Evolutionary conservation across 2,888 invertebrate species (phyloP).

Genomic region (Onthophagus sagittarius): DNA sequence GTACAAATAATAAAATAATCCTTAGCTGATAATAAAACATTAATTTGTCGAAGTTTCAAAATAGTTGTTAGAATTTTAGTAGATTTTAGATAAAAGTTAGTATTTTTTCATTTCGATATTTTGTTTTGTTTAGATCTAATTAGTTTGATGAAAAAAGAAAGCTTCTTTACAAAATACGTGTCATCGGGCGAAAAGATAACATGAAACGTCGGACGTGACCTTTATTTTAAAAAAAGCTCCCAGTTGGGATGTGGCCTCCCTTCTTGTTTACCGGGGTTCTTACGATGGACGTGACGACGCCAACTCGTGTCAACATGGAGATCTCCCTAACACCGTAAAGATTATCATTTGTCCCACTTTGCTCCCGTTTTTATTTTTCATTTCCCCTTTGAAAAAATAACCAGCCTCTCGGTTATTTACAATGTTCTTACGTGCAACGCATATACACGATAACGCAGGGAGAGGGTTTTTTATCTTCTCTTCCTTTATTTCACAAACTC

Average conservation of each 20-base stretch:
- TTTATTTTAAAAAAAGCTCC: background rate
- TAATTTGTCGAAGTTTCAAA: too few species aligned
- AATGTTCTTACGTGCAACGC: background rate
- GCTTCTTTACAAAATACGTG: background rate
- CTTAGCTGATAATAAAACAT: too few species aligned
- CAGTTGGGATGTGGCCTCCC: background rate
- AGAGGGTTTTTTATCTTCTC: background rate
- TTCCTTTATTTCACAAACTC: background rate
- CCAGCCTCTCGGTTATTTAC: background rate
- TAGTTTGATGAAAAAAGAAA: background rate
- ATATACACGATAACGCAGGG: background rate
- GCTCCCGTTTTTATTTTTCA: background rate
- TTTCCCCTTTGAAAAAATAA: background rate
- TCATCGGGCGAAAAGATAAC: background rate
- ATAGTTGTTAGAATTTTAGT: too few species aligned
- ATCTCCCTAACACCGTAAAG: background rate
- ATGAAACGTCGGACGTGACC: background rate
- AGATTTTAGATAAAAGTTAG: too few species aligned
- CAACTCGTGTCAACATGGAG: background rate
- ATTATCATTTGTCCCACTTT: background rate
- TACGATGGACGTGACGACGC: background rate
- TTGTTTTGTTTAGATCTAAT: background rate
- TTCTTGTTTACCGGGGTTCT: background rate
- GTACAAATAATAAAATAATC: too few species aligned
- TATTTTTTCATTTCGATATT: too few species aligned